phyloP scores from a whole-genome alignment of 1,140 invertebrate species.

The Luehdorfia chinensis region DNA sequence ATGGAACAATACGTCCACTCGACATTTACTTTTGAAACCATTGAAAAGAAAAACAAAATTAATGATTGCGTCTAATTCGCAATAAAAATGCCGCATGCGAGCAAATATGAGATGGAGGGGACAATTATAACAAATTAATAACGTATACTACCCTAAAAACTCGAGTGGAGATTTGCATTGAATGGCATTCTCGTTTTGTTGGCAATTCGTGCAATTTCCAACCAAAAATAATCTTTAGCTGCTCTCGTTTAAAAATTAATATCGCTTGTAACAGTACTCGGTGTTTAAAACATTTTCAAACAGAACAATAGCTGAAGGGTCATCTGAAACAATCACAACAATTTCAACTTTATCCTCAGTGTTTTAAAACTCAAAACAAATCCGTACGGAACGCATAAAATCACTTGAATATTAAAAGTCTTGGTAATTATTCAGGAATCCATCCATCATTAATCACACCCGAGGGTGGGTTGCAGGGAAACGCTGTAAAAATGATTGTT shows the following conservation, averaged over 20 bases:
- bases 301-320: slow-evolving; percentile 50
- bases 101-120: slow-evolving; percentile 60
- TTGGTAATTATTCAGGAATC: slow-evolving; percentile 77
- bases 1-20: slow-evolving; percentile 49
- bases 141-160: slow-evolving; percentile 73
- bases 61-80: slow-evolving; percentile 75
- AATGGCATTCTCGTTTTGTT: slow-evolving; percentile 65
- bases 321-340: slow-evolving; percentile 42
- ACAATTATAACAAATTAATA: slow-evolving; percentile 77
- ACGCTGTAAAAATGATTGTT: slow-evolving; percentile 74
- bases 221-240: slow-evolving; percentile 26
- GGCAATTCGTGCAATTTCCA: slow-evolving; percentile 29
- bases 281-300: slow-evolving; percentile 32
- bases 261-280: slow-evolving; percentile 2
- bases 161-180: slow-evolving; percentile 74
- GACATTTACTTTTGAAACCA: slow-evolving; percentile 52
- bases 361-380: slow-evolving; percentile 32
- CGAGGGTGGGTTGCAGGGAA: slow-evolving; percentile 55
- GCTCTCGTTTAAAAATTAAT: neutral
- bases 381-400: slow-evolving; percentile 29
- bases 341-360: slow-evolving; percentile 36
- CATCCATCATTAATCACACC: slow-evolving; percentile 75
- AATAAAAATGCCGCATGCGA: slow-evolving; percentile 77
- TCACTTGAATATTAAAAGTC: slow-evolving; percentile 77
- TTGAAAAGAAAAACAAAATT: slow-evolving; percentile 73